Evolutionary conservation across 2,888 invertebrate species (phyloP).

Genomic region (Campaea margaritaria): DNA sequence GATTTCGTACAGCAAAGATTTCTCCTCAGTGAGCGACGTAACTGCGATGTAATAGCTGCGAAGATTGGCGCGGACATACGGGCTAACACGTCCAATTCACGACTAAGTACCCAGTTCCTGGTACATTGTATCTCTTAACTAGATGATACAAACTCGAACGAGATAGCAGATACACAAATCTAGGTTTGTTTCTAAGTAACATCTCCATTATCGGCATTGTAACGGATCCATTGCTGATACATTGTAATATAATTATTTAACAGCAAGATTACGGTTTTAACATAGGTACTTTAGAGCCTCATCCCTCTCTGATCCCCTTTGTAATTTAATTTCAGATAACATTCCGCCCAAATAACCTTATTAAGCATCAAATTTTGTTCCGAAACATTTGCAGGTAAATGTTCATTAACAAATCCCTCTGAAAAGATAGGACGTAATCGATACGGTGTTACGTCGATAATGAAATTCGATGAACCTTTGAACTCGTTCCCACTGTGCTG

Average conservation of each 20-base stretch:
- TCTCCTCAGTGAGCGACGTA: constrained; percentile 12
- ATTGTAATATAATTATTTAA: background rate
- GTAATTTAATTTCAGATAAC: constrained; percentile 48
- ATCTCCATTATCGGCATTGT: too few relatives aligned
- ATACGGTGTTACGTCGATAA: constrained; percentile 18
- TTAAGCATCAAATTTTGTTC: constrained; percentile 41
- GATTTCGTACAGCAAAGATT: background rate
- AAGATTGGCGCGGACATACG: constrained; percentile 28
- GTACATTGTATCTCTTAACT: constrained; percentile 13
- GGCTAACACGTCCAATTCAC: constrained; percentile 38
- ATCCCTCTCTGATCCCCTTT: constrained; percentile 27
- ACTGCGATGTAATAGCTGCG: constrained; percentile 18
- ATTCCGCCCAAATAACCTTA: constrained; percentile 44
- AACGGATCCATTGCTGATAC: too few relatives aligned
- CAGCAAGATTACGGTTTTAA: background rate
- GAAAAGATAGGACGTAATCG: constrained; percentile 18
- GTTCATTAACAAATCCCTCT: constrained; percentile 31
- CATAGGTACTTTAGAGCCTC: background rate
- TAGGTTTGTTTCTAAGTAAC: too few relatives aligned
- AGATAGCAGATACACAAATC: too few relatives aligned
- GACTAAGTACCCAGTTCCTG: constrained; percentile 37
- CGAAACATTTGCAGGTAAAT: constrained; percentile 32
- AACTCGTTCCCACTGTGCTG: background rate
- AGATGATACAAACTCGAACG: background rate
- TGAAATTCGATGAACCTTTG: constrained; percentile 39